A percentile compares a stretch with the other conserved stretches of the same genome.
These are phyloP conservation scores for Melierax canorus DNA, from an alignment of 2,113 vertebrate species.

Conservation along the genomic window DNA sequence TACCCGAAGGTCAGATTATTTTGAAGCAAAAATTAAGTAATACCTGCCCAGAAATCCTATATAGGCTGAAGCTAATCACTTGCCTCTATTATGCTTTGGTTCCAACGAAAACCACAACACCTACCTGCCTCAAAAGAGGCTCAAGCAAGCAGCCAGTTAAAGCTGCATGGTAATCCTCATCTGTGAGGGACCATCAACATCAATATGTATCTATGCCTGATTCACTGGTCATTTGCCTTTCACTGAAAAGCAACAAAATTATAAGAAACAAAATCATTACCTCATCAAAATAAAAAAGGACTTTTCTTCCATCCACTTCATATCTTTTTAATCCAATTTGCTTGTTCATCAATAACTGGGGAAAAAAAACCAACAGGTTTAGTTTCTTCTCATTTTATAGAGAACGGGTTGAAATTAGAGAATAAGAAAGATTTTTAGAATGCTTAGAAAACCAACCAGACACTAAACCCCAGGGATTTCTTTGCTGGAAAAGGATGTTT, in stretches of 20 bases:
- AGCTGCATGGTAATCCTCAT: not conserved
- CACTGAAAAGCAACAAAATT: not conserved
- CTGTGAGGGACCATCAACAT: not conserved
- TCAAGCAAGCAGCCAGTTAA: not conserved
- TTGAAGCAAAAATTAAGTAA: not conserved
- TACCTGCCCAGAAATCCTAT: not conserved
- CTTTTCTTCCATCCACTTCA: constrained; percentile 85
- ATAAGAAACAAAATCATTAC: constrained; percentile 53
- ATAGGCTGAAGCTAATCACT: not conserved
- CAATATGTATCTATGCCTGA: not conserved
- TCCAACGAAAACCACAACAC: not conserved
- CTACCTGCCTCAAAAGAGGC: not conserved
- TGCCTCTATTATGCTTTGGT: not conserved
- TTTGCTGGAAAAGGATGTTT: not conserved
- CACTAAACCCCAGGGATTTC: not conserved
- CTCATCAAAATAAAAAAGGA: constrained; percentile 94
- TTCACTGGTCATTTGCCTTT: not conserved
- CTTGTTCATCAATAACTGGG: constrained; percentile 86
- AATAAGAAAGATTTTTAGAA: not conserved
- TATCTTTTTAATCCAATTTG: constrained; percentile 88
- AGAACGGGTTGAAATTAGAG: not conserved
- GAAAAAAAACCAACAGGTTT: not conserved
- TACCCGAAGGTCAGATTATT: not conserved
- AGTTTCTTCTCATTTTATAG: not conserved
- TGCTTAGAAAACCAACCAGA: not conserved